A percentile compares a stretch with the other conserved stretches of the same genome.
phyloP scores from a whole-genome alignment of 2,113 vertebrate genomes.

The Psittacara wagleri region DNA sequence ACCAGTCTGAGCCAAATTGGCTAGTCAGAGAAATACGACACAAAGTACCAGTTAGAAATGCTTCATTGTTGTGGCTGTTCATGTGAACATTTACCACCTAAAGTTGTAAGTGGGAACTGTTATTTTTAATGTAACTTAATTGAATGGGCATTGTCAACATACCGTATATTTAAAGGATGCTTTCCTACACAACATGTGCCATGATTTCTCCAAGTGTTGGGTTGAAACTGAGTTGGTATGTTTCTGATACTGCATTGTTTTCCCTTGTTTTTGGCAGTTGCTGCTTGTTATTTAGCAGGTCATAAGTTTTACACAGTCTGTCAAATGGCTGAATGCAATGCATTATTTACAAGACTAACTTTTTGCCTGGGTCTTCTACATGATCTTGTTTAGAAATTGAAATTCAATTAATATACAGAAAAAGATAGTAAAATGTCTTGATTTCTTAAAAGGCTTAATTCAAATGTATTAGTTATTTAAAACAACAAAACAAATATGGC shows the following conservation, averaged over 20 bases:
- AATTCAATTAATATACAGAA: background rate
- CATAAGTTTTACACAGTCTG: background rate
- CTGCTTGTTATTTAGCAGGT: background rate
- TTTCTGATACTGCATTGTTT: background rate
- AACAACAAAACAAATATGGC: background rate
- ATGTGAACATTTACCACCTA: background rate
- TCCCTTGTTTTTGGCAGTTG: background rate
- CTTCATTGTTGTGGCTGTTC: background rate
- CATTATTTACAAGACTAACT: background rate
- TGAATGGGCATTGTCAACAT: accelerated
- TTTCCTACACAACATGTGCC: background rate
- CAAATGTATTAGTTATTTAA: background rate
- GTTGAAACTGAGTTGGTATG: background rate
- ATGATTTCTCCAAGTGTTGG: background rate
- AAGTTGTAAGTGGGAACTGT: background rate
- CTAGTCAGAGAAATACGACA: background rate
- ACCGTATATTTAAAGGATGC: background rate
- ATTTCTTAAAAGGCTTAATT: background rate
- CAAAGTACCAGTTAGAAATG: background rate
- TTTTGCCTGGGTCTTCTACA: background rate
- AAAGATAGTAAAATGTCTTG: background rate
- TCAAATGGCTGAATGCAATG: background rate
- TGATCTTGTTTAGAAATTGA: background rate
- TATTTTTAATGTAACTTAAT: background rate
- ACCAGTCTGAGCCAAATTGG: background rate